Percentiles rank a stretch among this genome's conserved stretches.
These are phyloP conservation scores for Enteromius paludinosus DNA, from an alignment of 2,797 vertebrate genomes.

Conservation along the genomic window DNA sequence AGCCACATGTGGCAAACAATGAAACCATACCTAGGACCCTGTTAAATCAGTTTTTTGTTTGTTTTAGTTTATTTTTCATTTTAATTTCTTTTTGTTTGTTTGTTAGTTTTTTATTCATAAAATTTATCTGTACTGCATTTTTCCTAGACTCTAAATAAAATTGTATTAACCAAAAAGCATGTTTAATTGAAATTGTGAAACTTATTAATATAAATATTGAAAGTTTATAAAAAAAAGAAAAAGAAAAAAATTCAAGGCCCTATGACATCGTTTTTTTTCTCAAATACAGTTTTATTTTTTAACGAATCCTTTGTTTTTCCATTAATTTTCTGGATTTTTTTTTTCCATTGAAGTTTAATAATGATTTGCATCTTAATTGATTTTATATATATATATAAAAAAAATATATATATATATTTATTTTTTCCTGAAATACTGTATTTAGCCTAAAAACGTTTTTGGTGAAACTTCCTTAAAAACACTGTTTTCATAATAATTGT, in stretches of 20 bases:
- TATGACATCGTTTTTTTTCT: not conserved
- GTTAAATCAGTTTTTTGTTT: not conserved
- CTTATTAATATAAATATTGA: not conserved
- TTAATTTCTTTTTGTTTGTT: not conserved
- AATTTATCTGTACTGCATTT: not conserved
- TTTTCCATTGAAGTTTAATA: not conserved
- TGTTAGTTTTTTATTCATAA: not conserved
- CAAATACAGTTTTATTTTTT: not conserved
- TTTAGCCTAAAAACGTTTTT: not conserved
- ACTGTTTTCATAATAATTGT: not conserved
- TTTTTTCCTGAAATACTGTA: not conserved
- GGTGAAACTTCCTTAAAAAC: not conserved
- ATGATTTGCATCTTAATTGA: not conserved
- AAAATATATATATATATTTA: no score
- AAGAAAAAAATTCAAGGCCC: not conserved
- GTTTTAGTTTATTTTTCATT: not conserved
- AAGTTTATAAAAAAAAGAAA: not conserved
- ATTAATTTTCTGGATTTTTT: not conserved
- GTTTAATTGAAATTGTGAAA: not conserved
- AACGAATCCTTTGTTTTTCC: not conserved
- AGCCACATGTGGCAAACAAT: not conserved
- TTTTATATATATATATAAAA: no score
- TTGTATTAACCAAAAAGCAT: not conserved
- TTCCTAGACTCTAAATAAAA: not conserved
- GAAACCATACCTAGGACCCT: not conserved